Evolutionary conservation across 2,888 invertebrate genomes (phyloP).

Genomic region (Aporophyla nigra): DNA sequence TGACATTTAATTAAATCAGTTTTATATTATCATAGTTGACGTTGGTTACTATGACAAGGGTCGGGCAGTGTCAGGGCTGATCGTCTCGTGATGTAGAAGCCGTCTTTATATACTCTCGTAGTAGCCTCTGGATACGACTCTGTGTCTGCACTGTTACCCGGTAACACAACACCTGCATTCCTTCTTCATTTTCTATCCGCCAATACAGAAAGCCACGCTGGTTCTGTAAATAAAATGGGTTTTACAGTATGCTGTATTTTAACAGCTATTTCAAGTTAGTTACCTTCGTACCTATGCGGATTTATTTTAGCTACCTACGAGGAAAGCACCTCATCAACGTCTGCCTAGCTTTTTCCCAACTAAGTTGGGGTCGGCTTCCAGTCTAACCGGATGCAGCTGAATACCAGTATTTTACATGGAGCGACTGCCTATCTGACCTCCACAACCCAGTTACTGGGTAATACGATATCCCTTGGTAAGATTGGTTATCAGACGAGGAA

Average conservation of each 20-base stretch:
- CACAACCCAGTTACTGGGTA: too few species aligned
- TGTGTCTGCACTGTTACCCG: slow-evolving; percentile 84
- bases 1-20: slow-evolving; percentile 16
- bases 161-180: slow-evolving; percentile 81
- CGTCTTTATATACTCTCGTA: slow-evolving; percentile 69
- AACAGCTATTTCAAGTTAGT: not conserved
- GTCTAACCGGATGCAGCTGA: too few species aligned
- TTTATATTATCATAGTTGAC: slow-evolving; percentile 10
- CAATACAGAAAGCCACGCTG: slow-evolving; percentile 83
- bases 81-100: not conserved
- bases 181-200: slow-evolving; percentile 82
- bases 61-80: slow-evolving; percentile 15
- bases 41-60: not conserved
- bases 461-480: too few species aligned
- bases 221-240: slow-evolving; percentile 75
- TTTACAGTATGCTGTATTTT: not conserved
- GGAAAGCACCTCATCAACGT: too few species aligned
- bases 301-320: not conserved
- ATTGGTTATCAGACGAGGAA: too few species aligned
- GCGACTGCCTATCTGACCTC: too few species aligned
- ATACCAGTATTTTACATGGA: too few species aligned
- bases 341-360: too few species aligned
- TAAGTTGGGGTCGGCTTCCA: too few species aligned
- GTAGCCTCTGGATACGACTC: slow-evolving; percentile 75
- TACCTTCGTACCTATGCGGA: not conserved